phyloP scores from a whole-genome alignment of 35 echinoderm and acorn worm species.

The Amphiura filiformis region DNA sequence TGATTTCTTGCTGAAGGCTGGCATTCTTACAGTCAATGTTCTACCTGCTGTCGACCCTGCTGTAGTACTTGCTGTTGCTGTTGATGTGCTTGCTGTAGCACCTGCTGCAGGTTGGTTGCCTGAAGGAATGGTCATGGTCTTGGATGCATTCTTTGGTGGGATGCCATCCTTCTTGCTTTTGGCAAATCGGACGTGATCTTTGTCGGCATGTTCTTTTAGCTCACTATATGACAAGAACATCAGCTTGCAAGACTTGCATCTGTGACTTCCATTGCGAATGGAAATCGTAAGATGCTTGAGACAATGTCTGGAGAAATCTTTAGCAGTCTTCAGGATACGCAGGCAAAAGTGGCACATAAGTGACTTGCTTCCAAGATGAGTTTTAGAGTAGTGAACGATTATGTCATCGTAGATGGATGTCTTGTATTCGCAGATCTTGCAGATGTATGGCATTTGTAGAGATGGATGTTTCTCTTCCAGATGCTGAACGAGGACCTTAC shows the following conservation, averaged over 20 bases:
- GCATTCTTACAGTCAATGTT: constrained; percentile 3
- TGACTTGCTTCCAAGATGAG: constrained; percentile 56
- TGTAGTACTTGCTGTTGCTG: neutral
- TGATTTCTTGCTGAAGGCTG: constrained; percentile 5
- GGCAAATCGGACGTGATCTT: constrained; percentile 36
- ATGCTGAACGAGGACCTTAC: constrained; percentile 11
- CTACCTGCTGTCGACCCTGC: neutral
- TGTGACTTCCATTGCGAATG: constrained; percentile 22
- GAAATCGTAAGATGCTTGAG: constrained; percentile 46
- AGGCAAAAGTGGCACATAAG: constrained; percentile 58
- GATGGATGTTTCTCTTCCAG: constrained; percentile 25
- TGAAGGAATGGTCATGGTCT: neutral
- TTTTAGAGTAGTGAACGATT: constrained; percentile 39
- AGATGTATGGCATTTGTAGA: constrained; percentile 65
- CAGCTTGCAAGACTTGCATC: constrained; percentile 54
- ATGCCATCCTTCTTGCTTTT: constrained; percentile 22
- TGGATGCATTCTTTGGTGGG: neutral
- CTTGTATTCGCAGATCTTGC: constrained; percentile 46
- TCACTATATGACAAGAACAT: constrained; percentile 43
- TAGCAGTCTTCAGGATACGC: constrained; percentile 27
- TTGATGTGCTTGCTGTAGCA: neutral
- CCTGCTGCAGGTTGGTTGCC: neutral
- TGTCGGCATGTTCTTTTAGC: constrained; percentile 35
- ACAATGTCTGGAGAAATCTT: constrained; percentile 54
- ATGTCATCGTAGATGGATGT: constrained; percentile 51